A percentile compares a stretch with the other conserved stretches of the same genome.
Conservation (phyloP, 2,797 vertebrate genomes). For the Xiphorhynchus erythropygius region DNA sequence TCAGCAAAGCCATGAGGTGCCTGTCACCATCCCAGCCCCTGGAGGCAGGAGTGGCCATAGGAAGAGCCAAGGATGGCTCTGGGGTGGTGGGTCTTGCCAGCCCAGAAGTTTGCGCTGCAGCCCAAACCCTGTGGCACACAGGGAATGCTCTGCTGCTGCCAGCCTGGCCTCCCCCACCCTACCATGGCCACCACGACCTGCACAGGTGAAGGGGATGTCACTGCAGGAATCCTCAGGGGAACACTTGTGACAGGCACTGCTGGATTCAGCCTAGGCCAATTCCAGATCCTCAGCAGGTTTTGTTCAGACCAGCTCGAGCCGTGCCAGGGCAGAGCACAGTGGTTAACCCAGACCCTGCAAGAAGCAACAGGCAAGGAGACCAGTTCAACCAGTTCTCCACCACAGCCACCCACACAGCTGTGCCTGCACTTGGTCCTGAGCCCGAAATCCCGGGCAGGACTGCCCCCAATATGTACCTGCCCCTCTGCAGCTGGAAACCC, state of each 20-base stretch:
- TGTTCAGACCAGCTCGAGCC: background rate
- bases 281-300: background rate
- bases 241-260: background rate
- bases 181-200: fast-evolving
- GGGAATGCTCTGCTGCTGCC: background rate
- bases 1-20: background rate
- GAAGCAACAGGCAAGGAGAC: conserved; percentile 50
- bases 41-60: background rate
- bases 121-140: background rate
- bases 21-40: background rate
- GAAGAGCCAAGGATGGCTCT: background rate
- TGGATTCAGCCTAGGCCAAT: background rate
- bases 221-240: background rate
- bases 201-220: fast-evolving
- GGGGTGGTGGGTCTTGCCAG: background rate
- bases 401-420: background rate
- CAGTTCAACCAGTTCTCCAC: conserved; percentile 38
- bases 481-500: background rate
- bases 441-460: background rate
- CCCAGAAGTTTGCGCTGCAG: background rate
- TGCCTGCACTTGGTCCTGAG: background rate
- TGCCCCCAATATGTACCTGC: fast-evolving
- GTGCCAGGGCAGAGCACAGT: background rate
- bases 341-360: conserved; percentile 23
- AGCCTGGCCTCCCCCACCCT: background rate